Conservation (phyloP, 2,888 invertebrate genomes). For the Lycocerus yunnanus region DNA sequence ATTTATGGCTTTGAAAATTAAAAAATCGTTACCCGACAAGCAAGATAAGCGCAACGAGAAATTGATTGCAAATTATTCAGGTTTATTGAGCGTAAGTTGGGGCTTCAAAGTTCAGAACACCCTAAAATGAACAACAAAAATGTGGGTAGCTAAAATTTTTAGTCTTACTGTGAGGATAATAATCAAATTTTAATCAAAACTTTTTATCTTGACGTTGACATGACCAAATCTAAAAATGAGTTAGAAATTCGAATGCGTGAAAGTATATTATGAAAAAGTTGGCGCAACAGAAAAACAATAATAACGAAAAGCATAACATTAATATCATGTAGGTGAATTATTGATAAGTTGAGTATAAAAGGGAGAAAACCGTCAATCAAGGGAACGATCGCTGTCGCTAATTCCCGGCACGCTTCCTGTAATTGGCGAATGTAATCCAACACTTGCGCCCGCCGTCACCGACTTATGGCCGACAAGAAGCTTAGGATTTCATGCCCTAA, state of each 20-base stretch:
- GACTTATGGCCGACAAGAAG: constrained; percentile 49
- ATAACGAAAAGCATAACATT: constrained; percentile 10
- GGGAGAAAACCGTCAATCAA: constrained; percentile 41
- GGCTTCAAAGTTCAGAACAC: too few relatives aligned
- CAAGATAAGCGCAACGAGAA: background rate
- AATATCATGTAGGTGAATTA: constrained; percentile 25
- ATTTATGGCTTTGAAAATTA: background rate
- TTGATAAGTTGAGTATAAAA: constrained; percentile 26
- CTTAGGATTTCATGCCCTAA: constrained; percentile 52
- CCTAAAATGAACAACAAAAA: background rate
- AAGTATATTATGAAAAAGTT: background rate
- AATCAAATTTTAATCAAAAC: background rate
- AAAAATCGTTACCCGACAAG: background rate
- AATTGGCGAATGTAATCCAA: constrained; percentile 55
- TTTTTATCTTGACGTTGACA: background rate
- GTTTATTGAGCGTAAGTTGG: too few relatives aligned
- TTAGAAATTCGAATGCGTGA: background rate
- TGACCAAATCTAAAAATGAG: background rate
- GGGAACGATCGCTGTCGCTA: constrained; percentile 41
- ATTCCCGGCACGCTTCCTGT: constrained; percentile 51
- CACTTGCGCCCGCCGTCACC: constrained; percentile 43
- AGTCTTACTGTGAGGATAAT: too few relatives aligned
- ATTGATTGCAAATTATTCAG: background rate
- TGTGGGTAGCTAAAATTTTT: background rate
- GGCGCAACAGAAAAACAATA: background rate